phyloP scores from a whole-genome alignment of 2,113 vertebrate species.

The Aix galericulata region DNA sequence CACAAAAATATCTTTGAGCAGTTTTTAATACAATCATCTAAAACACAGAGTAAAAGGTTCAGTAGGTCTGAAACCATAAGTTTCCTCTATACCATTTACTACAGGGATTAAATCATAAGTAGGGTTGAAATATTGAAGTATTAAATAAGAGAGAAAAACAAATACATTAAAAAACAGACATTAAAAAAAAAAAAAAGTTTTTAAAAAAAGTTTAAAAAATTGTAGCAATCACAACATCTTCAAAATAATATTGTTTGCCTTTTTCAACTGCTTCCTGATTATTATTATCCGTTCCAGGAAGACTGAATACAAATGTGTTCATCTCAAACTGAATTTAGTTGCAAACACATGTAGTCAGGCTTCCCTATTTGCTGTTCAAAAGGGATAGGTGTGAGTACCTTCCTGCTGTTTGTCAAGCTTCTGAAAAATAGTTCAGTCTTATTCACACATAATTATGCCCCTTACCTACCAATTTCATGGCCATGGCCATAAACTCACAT shows the following conservation, averaged over 20 bases:
- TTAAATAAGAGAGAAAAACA: not conserved
- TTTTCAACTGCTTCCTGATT: not conserved
- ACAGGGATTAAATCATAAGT: not conserved
- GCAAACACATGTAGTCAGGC: not conserved
- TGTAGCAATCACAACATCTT: not conserved
- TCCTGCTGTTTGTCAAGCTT: not conserved
- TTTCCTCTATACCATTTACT: not conserved
- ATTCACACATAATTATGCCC: fast-evolving
- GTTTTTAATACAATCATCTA: not conserved
- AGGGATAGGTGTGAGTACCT: not conserved
- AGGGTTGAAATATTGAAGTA: not conserved
- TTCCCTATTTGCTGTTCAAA: not conserved
- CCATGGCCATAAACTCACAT: not conserved
- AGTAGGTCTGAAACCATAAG: not conserved
- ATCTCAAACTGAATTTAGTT: not conserved
- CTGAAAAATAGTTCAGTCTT: not conserved
- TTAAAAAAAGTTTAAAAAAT: not conserved
- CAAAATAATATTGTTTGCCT: not conserved
- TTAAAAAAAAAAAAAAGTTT: not conserved
- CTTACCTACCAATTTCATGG: not conserved
- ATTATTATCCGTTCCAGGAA: not conserved
- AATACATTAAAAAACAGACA: not conserved
- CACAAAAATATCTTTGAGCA: not conserved
- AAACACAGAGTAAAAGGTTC: not conserved
- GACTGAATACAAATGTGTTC: not conserved